Evolutionary conservation across 2,113 vertebrate genomes (phyloP).

Genomic region (Trogon melanurus): DNA sequence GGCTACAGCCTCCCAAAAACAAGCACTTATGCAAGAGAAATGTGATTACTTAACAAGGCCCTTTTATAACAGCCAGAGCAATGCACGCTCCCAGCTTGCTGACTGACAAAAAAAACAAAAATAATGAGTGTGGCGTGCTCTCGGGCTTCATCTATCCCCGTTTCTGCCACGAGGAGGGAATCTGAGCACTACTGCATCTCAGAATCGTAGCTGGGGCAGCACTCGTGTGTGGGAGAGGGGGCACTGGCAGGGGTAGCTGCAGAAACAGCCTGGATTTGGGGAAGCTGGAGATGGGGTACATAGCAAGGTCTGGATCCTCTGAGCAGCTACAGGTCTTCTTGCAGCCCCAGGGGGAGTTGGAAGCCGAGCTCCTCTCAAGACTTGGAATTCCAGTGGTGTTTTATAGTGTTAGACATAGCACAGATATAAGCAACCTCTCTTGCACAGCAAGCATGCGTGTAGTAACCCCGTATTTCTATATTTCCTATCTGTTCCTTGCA

Average conservation of each 20-base stretch:
- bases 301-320: not conserved
- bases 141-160: not conserved
- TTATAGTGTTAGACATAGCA: not conserved
- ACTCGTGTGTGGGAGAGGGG: accelerated
- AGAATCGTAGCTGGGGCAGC: not conserved
- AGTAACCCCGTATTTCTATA: not conserved
- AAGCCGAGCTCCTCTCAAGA: not conserved
- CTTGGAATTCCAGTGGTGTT: not conserved
- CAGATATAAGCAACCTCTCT: not conserved
- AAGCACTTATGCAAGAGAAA: constrained; percentile 58
- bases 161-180: not conserved
- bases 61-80: constrained; percentile 22
- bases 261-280: not conserved
- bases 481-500: not conserved
- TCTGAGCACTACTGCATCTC: not conserved
- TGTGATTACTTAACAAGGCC: constrained; percentile 32
- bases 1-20: constrained; percentile 30
- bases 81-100: not conserved
- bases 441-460: not conserved
- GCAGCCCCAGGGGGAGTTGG: not conserved
- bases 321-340: not conserved
- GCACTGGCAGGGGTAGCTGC: not conserved
- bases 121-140: not conserved
- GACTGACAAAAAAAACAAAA: not conserved
- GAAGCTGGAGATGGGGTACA: not conserved